Conservation (phyloP, 2,888 invertebrate species). For the Drosophila paracracens region DNA sequence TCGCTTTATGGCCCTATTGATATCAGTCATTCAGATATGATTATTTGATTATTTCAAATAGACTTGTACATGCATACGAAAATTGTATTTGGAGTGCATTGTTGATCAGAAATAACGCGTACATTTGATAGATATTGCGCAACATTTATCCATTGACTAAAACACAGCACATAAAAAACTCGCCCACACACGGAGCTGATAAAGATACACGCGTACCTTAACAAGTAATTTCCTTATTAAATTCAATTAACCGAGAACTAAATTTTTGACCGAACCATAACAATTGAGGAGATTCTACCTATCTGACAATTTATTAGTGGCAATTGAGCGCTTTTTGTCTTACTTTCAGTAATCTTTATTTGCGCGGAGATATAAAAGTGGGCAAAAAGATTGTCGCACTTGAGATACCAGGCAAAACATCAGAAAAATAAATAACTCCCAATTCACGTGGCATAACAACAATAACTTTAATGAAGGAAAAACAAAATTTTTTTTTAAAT, state of each 20-base stretch:
- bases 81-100: conserved; percentile 48
- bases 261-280: conserved; percentile 22
- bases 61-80: conserved; percentile 23
- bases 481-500: background rate
- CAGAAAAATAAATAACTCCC: background rate
- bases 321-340: conserved; percentile 71
- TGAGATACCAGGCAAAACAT: conserved; percentile 1
- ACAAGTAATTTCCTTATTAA: conserved; percentile 76
- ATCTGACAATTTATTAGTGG: conserved; percentile 58
- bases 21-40: conserved; percentile 54
- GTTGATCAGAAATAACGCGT: conserved; percentile 14
- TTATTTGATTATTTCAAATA: conserved; percentile 44
- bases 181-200: conserved; percentile 21
- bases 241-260: conserved; percentile 39
- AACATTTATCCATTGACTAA: conserved; percentile 18
- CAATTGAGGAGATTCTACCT: conserved; percentile 33
- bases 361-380: conserved; percentile 40
- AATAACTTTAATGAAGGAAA: background rate
- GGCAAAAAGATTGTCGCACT: conserved; percentile 2
- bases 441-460: background rate
- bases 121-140: conserved; percentile 31
- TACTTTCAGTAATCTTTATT: conserved; percentile 69
- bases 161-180: conserved; percentile 11
- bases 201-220: conserved; percentile 47
- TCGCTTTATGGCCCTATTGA: conserved; percentile 56